Percentiles rank a stretch among this genome's conserved stretches.
These are phyloP conservation scores for Mycetomoellerius zeteki DNA, from an alignment of 1,140 invertebrate species.

Conservation along the genomic window DNA sequence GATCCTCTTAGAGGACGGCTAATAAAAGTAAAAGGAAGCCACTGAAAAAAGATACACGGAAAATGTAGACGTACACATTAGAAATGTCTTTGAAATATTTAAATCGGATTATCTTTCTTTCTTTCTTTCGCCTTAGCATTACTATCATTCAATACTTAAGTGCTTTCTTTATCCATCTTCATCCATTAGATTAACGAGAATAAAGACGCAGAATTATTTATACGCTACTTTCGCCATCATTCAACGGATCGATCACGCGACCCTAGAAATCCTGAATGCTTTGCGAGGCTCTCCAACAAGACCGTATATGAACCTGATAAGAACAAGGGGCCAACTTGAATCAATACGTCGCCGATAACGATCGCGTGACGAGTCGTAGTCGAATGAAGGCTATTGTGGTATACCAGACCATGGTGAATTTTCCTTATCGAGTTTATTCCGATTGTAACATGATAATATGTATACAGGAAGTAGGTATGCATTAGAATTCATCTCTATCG, in stretches of 20 bases:
- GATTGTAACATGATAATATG: neutral
- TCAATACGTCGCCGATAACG: constrained; percentile 42
- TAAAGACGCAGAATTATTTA: constrained; percentile 37
- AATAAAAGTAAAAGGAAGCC: constrained; percentile 12
- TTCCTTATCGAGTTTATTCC: constrained; percentile 15
- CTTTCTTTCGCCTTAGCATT: neutral
- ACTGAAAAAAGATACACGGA: neutral
- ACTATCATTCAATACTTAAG: neutral
- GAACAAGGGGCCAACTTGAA: constrained; percentile 28
- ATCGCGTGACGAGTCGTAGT: constrained; percentile 28
- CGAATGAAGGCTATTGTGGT: constrained; percentile 29
- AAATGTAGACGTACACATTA: constrained; percentile 7
- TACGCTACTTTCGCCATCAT: constrained; percentile 27
- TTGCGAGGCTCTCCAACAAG: neutral
- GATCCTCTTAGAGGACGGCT: constrained; percentile 19
- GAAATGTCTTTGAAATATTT: constrained; percentile 45
- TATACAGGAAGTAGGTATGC: neutral
- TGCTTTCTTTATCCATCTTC: neutral
- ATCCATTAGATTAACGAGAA: constrained; percentile 44
- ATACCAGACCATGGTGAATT: constrained; percentile 12
- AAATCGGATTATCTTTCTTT: constrained; percentile 42
- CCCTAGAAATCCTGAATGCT: constrained; percentile 24
- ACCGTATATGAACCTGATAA: constrained; percentile 4
- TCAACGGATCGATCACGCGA: constrained; percentile 12
- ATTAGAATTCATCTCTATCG: constrained; percentile 10